Evolutionary conservation across 2,113 vertebrate species (phyloP).

Genomic region (Tringa solitaria): DNA sequence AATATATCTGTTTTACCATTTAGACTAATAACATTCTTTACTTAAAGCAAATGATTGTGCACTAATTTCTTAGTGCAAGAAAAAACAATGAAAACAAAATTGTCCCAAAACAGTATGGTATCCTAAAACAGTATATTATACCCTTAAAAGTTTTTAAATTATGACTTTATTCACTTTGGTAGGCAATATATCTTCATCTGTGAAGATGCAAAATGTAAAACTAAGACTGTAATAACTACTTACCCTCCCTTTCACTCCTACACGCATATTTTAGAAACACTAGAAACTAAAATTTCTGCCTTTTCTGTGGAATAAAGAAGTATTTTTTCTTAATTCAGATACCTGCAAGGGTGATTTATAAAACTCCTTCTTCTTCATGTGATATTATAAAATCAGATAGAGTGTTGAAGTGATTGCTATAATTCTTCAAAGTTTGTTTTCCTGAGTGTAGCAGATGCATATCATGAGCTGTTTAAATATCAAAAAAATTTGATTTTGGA

Average conservation of each 20-base stretch:
- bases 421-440: conserved; percentile 60
- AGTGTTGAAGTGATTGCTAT: conserved; percentile 52
- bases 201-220: conserved; percentile 57
- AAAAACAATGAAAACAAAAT: background rate
- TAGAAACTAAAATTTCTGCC: conserved; percentile 48
- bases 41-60: conserved; percentile 8
- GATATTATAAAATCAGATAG: conserved; percentile 44
- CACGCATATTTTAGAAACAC: conserved; percentile 58
- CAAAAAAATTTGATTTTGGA: conserved; percentile 1
- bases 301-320: conserved; percentile 51
- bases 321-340: conserved; percentile 57
- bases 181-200: conserved; percentile 51
- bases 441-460: conserved; percentile 1
- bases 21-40: background rate
- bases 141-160: conserved; percentile 51
- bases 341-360: conserved; percentile 66
- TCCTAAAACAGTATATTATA: background rate
- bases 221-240: conserved; percentile 61
- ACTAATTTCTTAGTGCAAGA: background rate
- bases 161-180: conserved; percentile 44
- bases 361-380: conserved; percentile 53
- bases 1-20: background rate
- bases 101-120: background rate
- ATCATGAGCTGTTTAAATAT: conserved; percentile 42
- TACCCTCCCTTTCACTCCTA: conserved; percentile 41